Evolutionary conservation across 2,797 vertebrate species (phyloP).

Genomic region (Cetoscarus ocellatus): DNA sequence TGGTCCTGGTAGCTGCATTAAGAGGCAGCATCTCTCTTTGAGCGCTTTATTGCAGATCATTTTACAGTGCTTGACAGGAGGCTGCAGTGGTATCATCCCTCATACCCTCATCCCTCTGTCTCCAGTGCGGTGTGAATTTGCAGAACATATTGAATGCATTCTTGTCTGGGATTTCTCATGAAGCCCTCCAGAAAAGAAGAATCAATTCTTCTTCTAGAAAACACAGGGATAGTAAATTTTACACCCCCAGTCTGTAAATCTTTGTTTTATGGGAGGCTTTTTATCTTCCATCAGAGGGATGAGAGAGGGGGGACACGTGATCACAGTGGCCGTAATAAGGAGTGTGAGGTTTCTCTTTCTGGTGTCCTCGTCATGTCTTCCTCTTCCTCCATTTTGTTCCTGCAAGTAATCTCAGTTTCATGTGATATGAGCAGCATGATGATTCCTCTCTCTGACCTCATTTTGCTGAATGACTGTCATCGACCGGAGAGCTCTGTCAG

Average conservation of each 20-base stretch:
- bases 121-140: neutral
- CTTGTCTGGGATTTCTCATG: constrained; percentile 25
- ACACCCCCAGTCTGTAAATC: constrained; percentile 62
- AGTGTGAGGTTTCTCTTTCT: constrained; percentile 37
- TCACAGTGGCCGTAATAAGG: constrained; percentile 36
- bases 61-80: constrained; percentile 52
- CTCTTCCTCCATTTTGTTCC: constrained; percentile 38
- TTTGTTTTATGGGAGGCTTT: constrained; percentile 64
- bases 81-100: constrained; percentile 12
- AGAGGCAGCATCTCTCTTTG: constrained; percentile 45
- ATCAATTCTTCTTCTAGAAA: constrained; percentile 42
- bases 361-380: constrained; percentile 28
- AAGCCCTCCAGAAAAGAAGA: constrained; percentile 16
- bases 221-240: constrained; percentile 56
- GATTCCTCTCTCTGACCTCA: constrained; percentile 31
- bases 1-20: constrained; percentile 66
- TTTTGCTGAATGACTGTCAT: constrained; percentile 29
- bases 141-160: neutral
- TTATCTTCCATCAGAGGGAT: constrained; percentile 45
- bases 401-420: constrained; percentile 26
- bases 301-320: constrained; percentile 29
- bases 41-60: constrained; percentile 57
- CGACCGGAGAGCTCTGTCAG: constrained; percentile 30
- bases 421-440: neutral
- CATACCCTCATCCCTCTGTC: constrained; percentile 8